phyloP scores from a whole-genome alignment of 2,888 invertebrate genomes.

The Penaeus monodon region DNA sequence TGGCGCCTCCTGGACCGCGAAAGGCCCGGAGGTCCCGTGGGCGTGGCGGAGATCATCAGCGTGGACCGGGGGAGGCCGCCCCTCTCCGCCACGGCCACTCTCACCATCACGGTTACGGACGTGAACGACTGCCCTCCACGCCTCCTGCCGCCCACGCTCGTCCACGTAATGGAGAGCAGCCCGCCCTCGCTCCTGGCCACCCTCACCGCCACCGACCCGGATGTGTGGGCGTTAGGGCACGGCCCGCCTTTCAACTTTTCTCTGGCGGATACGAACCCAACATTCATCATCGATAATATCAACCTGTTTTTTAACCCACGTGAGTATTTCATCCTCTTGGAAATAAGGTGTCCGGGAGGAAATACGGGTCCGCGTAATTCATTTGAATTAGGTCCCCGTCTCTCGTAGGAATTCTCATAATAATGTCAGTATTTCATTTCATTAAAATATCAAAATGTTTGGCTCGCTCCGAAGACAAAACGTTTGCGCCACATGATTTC shows the following conservation, averaged over 20 bases:
- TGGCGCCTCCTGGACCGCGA: conserved; percentile 11
- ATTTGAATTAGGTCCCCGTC: no score
- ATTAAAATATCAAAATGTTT: no score
- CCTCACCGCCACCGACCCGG: conserved; percentile 33
- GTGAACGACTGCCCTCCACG: conserved; percentile 44
- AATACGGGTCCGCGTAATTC: no score
- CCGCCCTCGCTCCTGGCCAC: not conserved
- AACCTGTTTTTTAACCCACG: not conserved
- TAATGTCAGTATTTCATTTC: no score
- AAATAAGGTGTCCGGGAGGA: no score
- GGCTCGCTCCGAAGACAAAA: no score
- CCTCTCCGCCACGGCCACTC: conserved; percentile 31
- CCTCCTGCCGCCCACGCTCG: conserved; percentile 23
- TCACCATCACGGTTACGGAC: conserved; percentile 38
- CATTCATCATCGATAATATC: conserved; percentile 17
- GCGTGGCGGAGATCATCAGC: conserved; percentile 23
- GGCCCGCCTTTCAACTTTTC: conserved; percentile 47
- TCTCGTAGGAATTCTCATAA: no score
- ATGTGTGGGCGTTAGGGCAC: conserved; percentile 46
- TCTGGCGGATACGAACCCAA: conserved; percentile 19
- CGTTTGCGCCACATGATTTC: no score
- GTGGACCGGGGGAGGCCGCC: conserved; percentile 35
- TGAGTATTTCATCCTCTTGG: no score
- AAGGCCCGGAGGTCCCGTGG: not conserved
- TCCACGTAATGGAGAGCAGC: conserved; percentile 31